A percentile compares a stretch with the other conserved stretches of the same genome.
Evolutionary conservation across 92 coral and sea anemone species (phyloP).

Genomic region (Phymanthus crucifer): DNA sequence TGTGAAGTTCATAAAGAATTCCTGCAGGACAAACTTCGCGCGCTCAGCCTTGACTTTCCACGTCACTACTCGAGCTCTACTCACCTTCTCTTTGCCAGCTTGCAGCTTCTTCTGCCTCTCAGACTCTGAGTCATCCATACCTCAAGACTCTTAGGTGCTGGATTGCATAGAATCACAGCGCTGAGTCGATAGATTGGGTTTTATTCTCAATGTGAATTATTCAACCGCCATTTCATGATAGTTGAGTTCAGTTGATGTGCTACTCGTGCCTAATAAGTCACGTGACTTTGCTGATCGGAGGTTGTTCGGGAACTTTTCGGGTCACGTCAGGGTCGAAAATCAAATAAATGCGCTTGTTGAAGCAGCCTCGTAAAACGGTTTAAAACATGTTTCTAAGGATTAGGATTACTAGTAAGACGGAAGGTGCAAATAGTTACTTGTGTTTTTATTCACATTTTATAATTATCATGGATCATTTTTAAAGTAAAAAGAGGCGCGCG

Average conservation of each 20-base stretch:
- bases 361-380: too few relatives aligned
- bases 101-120: constrained; percentile 95
- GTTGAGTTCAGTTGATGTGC: constrained; percentile 31
- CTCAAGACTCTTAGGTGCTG: constrained; percentile 20
- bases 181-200: constrained; percentile 6
- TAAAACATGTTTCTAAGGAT: too few relatives aligned
- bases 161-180: constrained; percentile 14
- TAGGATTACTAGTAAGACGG: too few relatives aligned
- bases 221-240: constrained; percentile 48
- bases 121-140: constrained; percentile 95
- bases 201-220: constrained; percentile 28
- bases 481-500: too few relatives aligned
- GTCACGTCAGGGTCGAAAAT: neutral
- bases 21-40: constrained; percentile 62
- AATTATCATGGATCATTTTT: too few relatives aligned
- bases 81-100: constrained; percentile 95
- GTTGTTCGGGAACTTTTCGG: constrained; percentile 24
- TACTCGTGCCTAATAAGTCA: constrained; percentile 15
- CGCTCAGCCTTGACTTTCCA: constrained; percentile 56
- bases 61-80: constrained; percentile 46
- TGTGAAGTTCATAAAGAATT: constrained; percentile 30
- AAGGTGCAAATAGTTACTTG: too few relatives aligned
- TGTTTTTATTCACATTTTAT: too few relatives aligned
- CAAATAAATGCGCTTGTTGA: neutral
- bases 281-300: constrained; percentile 30